These are phyloP conservation scores for Gila orcuttii DNA, from an alignment of 2,113 vertebrate genomes.

Conservation along the genomic window DNA sequence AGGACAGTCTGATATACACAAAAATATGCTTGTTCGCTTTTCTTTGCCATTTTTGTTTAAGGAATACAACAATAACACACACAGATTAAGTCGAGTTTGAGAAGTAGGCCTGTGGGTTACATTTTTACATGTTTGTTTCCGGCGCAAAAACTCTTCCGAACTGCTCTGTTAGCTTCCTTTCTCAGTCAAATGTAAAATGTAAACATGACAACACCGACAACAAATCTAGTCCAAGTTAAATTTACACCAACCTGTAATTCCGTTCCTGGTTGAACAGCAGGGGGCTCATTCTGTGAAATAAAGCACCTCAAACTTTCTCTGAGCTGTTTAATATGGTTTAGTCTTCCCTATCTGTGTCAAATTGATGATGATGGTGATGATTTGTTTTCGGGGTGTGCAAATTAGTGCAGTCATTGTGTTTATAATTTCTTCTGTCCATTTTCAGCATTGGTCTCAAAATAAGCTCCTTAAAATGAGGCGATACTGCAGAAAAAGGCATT, in stretches of 20 bases:
- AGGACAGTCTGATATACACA: background rate
- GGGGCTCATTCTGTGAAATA: conserved; percentile 26
- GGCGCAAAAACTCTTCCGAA: background rate
- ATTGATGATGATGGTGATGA: background rate
- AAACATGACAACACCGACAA: conserved; percentile 12
- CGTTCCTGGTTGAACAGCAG: conserved; percentile 30
- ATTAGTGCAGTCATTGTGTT: background rate
- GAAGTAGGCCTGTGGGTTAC: background rate
- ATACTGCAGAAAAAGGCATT: background rate
- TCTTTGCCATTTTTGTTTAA: background rate
- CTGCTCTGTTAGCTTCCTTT: conserved; percentile 2
- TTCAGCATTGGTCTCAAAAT: conserved; percentile 4
- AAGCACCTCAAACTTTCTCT: background rate
- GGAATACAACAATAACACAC: background rate
- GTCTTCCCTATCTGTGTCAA: background rate
- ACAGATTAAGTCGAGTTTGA: too few relatives aligned
- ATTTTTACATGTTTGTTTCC: background rate
- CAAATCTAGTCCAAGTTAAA: conserved; percentile 32
- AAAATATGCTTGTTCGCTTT: background rate
- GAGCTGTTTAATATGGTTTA: background rate
- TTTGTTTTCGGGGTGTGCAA: background rate
- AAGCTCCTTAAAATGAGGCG: background rate
- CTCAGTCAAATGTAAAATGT: background rate
- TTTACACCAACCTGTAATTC: conserved; percentile 37
- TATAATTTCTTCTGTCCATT: background rate